Conservation (phyloP, 1,140 invertebrate genomes). For the Hylyphantes graminicola region DNA sequence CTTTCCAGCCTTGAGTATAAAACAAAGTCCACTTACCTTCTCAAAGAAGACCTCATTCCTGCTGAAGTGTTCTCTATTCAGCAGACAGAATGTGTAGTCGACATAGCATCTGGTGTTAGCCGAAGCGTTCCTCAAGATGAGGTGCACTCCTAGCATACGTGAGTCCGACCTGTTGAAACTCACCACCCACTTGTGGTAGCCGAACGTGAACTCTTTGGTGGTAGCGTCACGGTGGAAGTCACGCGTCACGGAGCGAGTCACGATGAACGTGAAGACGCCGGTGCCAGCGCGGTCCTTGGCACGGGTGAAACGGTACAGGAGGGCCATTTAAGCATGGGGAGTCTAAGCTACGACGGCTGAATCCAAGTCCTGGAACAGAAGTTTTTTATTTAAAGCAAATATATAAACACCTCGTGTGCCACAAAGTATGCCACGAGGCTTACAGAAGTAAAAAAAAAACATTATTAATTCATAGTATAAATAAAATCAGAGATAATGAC, state of each 20-base stretch:
- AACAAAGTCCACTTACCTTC: conserved; percentile 71
- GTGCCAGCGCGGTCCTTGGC: conserved; percentile 85
- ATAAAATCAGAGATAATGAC: no score
- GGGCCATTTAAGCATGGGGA: conserved; percentile 74
- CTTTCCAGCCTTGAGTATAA: not conserved
- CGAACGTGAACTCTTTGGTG: conserved; percentile 85
- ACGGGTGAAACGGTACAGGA: conserved; percentile 85
- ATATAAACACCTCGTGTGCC: no score
- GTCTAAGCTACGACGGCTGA: no score
- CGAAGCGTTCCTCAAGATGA: conserved; percentile 76
- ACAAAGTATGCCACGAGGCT: no score
- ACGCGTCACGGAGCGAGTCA: conserved; percentile 81
- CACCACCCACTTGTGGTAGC: conserved; percentile 88
- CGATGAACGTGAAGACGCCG: conserved; percentile 79
- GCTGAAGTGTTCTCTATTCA: conserved; percentile 88
- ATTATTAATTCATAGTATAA: no score
- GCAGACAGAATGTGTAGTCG: conserved; percentile 85
- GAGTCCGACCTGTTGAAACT: conserved; percentile 81
- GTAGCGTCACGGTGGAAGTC: conserved; percentile 84
- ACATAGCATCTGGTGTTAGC: conserved; percentile 75
- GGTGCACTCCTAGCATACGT: conserved; percentile 82
- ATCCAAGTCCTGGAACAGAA: no score
- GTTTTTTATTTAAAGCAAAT: no score
- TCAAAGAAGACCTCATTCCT: conserved; percentile 85
- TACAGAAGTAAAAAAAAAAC: no score